Evolutionary conservation across 2,797 vertebrate genomes (phyloP).

Genomic region (Danio aesculapii): DNA sequence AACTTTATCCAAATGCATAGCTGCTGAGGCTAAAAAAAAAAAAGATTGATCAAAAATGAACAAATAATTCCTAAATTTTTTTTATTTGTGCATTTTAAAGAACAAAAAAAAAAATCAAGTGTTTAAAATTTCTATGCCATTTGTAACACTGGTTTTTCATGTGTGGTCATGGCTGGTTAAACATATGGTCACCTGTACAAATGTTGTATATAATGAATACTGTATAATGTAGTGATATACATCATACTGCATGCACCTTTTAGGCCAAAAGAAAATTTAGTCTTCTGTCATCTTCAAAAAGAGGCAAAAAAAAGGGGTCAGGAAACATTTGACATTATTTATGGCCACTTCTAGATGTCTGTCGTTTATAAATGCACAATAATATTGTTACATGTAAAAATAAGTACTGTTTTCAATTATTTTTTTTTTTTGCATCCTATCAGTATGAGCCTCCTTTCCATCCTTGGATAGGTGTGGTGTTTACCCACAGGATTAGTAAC

Average conservation of each 20-base stretch:
- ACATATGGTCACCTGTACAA: slow-evolving; percentile 85
- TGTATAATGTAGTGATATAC: slow-evolving; percentile 88
- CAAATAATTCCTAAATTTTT: slow-evolving; percentile 11
- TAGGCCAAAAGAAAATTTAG: slow-evolving; percentile 73
- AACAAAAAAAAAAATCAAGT: slow-evolving; percentile 28
- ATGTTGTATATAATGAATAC: slow-evolving; percentile 94
- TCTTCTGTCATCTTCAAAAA: slow-evolving; percentile 80
- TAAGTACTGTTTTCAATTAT: slow-evolving; percentile 4
- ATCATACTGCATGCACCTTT: slow-evolving; percentile 94
- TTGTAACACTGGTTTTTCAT: slow-evolving; percentile 55
- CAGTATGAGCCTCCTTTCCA: neutral
- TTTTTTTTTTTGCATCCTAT: neutral
- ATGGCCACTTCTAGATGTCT: slow-evolving; percentile 15
- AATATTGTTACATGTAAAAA: slow-evolving; percentile 13
- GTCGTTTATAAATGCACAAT: slow-evolving; percentile 19
- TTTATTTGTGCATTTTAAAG: slow-evolving; percentile 4
- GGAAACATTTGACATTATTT: slow-evolving; percentile 27
- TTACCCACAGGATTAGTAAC: neutral
- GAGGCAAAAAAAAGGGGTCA: neutral
- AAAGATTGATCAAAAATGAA: slow-evolving; percentile 21
- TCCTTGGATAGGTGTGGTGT: slow-evolving; percentile 1
- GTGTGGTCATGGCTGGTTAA: slow-evolving; percentile 72
- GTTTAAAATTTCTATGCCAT: slow-evolving; percentile 48
- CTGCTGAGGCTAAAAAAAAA: slow-evolving; percentile 70
- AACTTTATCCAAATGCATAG: neutral